These are phyloP conservation scores for Catocala sponsa DNA, from an alignment of 2,888 invertebrate genomes.

Conservation along the genomic window DNA sequence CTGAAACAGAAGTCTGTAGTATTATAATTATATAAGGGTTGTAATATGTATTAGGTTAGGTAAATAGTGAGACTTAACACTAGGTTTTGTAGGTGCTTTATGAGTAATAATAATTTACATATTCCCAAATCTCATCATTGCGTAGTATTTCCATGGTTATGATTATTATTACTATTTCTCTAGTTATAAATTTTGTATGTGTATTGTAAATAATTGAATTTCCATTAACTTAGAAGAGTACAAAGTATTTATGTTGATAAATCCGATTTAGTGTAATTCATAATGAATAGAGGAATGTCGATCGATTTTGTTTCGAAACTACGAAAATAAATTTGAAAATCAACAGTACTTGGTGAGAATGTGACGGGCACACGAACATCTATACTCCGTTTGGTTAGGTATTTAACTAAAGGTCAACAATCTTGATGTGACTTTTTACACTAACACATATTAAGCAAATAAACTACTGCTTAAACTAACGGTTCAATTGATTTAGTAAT, in stretches of 20 bases:
- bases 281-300: slow-evolving; percentile 52
- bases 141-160: slow-evolving; percentile 60
- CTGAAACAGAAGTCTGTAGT: slow-evolving; percentile 68
- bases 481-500: no score
- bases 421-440: no score
- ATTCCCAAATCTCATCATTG: slow-evolving; percentile 62
- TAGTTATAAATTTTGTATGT: slow-evolving; percentile 64
- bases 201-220: slow-evolving; percentile 80
- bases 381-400: no score
- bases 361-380: slow-evolving; percentile 26
- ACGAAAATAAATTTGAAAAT: slow-evolving; percentile 10
- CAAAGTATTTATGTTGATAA: slow-evolving; percentile 81
- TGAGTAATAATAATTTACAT: slow-evolving; percentile 62
- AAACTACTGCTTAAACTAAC: no score
- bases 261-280: slow-evolving; percentile 65
- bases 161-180: slow-evolving; percentile 58
- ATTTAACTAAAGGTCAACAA: no score
- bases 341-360: slow-evolving; percentile 23
- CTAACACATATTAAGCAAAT: no score
- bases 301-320: slow-evolving; percentile 29
- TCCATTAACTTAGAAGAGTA: slow-evolving; percentile 84
- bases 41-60: slow-evolving; percentile 71
- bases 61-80: slow-evolving; percentile 77
- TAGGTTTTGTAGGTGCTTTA: slow-evolving; percentile 73
- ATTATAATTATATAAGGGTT: slow-evolving; percentile 70